Evolutionary conservation across 2,888 invertebrate species (phyloP).

Genomic region (Caenorhabditis japonica): DNA sequence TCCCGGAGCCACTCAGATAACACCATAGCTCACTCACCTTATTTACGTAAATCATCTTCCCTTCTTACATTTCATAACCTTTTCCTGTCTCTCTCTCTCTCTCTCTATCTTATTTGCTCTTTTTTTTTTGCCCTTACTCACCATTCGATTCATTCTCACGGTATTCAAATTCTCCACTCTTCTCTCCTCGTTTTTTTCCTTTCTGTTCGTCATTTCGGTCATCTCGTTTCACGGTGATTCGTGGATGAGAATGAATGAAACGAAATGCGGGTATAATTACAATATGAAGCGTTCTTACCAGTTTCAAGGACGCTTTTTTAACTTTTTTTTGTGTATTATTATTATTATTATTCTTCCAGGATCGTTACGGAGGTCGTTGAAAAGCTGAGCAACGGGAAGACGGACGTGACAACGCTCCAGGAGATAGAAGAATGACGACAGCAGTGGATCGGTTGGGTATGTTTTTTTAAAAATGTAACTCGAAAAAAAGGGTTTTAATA

Average conservation of each 20-base stretch:
- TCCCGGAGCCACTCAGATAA: no score
- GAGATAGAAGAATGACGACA: slow-evolving; percentile 6
- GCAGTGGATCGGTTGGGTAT: slow-evolving; percentile 39
- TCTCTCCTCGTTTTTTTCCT: slow-evolving; percentile 5
- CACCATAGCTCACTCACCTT: no score
- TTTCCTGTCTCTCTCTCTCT: no score
- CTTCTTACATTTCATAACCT: no score
- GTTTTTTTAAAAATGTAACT: slow-evolving; percentile 12
- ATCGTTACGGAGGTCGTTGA: not conserved
- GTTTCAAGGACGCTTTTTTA: slow-evolving; percentile 28
- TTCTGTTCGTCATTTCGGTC: slow-evolving; percentile 1
- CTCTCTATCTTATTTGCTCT: no score
- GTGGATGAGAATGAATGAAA: no score
- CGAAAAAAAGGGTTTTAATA: no score
- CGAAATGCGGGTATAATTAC: slow-evolving; percentile 35
- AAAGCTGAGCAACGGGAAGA: not conserved
- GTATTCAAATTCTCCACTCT: slow-evolving; percentile 7
- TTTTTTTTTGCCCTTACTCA: slow-evolving; percentile 1
- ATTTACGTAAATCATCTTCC: no score
- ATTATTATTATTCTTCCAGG: slow-evolving; percentile 7
- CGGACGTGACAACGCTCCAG: slow-evolving; percentile 2
- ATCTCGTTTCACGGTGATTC: no score
- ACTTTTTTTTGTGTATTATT: slow-evolving; percentile 9
- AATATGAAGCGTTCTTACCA: slow-evolving; percentile 30
- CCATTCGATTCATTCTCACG: slow-evolving; percentile 20